Conservation (phyloP, 2,797 vertebrate species). For the Setipinna tenuifilis region DNA sequence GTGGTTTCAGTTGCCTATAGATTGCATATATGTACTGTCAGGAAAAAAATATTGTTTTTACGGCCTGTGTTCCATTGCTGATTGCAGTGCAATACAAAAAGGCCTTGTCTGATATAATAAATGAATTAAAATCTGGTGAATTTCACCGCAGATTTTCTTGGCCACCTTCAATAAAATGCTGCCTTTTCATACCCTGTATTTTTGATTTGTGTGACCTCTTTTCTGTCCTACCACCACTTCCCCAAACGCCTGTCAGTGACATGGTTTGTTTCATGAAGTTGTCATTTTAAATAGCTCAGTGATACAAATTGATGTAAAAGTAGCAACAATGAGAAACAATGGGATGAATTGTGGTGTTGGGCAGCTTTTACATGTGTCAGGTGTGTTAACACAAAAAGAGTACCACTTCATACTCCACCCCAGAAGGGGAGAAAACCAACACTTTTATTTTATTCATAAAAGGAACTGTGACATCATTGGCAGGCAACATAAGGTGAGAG, state of each 20-base stretch:
- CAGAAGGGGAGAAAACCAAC: background rate
- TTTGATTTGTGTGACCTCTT: background rate
- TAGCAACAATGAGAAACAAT: background rate
- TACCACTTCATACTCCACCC: background rate
- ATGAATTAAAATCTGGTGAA: background rate
- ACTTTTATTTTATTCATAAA: background rate
- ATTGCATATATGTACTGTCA: constrained; percentile 5
- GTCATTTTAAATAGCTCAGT: too few species aligned
- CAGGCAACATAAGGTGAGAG: background rate
- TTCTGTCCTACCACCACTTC: too few species aligned
- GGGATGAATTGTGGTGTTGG: background rate
- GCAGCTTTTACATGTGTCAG: background rate
- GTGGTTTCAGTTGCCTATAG: background rate
- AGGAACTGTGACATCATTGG: background rate
- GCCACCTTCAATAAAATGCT: constrained; percentile 15
- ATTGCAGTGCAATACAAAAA: constrained; percentile 40
- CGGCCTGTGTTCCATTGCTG: constrained; percentile 32
- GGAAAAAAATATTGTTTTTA: constrained; percentile 37
- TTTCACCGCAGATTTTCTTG: background rate
- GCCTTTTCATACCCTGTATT: background rate
- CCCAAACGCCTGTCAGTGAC: too few species aligned
- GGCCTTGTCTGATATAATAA: constrained; percentile 40
- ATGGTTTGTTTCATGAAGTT: too few species aligned
- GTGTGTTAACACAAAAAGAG: background rate
- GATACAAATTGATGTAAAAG: too few species aligned